Evolutionary conservation across 2,113 vertebrate genomes (phyloP).

Genomic region (Pionites leucogaster): DNA sequence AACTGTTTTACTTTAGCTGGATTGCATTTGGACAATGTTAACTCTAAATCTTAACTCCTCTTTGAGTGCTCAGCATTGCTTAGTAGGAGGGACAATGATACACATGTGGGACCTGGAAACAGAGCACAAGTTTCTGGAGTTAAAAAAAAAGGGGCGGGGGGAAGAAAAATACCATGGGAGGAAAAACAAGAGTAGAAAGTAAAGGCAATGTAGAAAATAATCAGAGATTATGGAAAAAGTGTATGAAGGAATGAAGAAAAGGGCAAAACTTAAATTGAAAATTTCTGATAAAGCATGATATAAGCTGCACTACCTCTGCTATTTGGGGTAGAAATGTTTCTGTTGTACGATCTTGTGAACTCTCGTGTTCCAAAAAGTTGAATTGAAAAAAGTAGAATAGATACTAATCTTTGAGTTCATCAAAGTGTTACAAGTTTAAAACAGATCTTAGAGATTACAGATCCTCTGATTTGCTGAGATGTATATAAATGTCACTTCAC

Average conservation of each 20-base stretch:
- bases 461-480: not conserved
- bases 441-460: not conserved
- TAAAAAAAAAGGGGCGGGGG: not conserved
- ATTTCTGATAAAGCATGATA: not conserved
- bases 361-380: not conserved
- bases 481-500: not conserved
- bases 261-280: not conserved
- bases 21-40: not conserved
- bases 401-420: not conserved
- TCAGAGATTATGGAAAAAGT: not conserved
- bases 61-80: not conserved
- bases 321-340: not conserved
- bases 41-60: not conserved
- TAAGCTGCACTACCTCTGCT: not conserved
- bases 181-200: not conserved
- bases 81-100: not conserved
- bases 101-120: not conserved
- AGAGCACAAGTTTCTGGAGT: not conserved
- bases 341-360: not conserved
- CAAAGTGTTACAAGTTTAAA: not conserved
- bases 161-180: not conserved
- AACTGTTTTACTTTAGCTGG: not conserved
- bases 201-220: not conserved
- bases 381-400: not conserved
- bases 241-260: not conserved